Base-by-base conservation (phyloP, 2,888 invertebrate species). In the Phengaris arion region DNA sequence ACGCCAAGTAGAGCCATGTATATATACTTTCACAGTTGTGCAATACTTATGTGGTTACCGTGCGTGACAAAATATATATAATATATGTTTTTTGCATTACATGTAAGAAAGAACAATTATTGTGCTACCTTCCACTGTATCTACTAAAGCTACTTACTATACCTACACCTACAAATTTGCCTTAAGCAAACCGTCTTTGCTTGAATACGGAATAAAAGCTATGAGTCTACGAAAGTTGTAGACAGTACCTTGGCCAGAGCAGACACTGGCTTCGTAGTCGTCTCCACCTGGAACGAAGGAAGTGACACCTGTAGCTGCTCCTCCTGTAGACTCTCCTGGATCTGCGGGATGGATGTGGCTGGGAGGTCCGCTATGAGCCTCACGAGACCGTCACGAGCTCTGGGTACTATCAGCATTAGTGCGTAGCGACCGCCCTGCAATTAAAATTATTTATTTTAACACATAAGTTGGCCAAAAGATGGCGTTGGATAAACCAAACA, bases 201-300 rank as follows among this genome's bases (percentile, higher is more conserved):
- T 35, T 35, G 35, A 35, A 35, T 35, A 35, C 35, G 35, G 35
- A 35, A 35, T 35, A 35, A 35, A 35, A 35, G 2, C 2, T 35
- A 35, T 35, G 4, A 35, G 35, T 2, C 35, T 35, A 35, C 48
- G 6, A 48, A 48, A 48, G 48, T 48, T 48, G 6, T 7, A 7
- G 48, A 48, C 13, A n/a, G 7, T 77, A 94, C 94, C 92, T 94
- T 94, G 77, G 92, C 93, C 54, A 96, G 87, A 79, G 95, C 94
- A 2, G 94, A 87, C 68, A 95, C 94, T 2, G 96, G 95, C 51
- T 94, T 94, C 0, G 95, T 95, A 8, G 95, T 96, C 7, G 95
- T 95, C 82, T 95, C 95, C 35, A 95, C 91, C 81, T 94, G 94
- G 87, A 96, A 96, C 76, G 92, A 90, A 0, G 96, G 96, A 75